These are phyloP conservation scores for Hypena proboscidalis DNA, from an alignment of 2,888 invertebrate species.

Conservation along the genomic window DNA sequence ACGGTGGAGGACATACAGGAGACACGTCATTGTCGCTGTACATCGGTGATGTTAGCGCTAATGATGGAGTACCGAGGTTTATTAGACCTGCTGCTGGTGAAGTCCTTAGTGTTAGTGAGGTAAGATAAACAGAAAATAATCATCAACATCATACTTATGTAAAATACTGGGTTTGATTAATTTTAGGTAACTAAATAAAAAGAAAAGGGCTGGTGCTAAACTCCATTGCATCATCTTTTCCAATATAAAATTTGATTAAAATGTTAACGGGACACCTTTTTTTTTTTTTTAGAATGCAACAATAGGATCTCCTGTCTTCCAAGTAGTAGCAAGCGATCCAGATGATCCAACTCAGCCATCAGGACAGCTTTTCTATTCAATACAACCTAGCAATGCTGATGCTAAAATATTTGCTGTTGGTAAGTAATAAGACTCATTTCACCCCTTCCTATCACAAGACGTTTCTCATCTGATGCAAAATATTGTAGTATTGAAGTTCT, in stretches of 20 bases:
- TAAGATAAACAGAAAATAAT: conserved; percentile 45
- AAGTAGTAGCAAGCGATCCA: conserved; percentile 91
- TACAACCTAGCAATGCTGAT: conserved; percentile 89
- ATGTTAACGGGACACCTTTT: neutral
- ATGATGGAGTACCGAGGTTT: conserved; percentile 92
- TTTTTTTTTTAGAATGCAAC: conserved; percentile 86
- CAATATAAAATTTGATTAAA: too few species aligned
- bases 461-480: neutral
- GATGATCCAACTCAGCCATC: conserved; percentile 91
- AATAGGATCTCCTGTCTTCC: conserved; percentile 89
- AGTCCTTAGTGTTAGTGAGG: conserved; percentile 89
- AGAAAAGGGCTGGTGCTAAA: too few species aligned
- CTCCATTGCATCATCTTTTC: too few species aligned
- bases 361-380: conserved; percentile 89
- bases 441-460: neutral
- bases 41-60: conserved; percentile 92
- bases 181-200: too few species aligned
- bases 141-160: too few species aligned
- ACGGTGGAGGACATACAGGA: conserved; percentile 87
- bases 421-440: conserved; percentile 37
- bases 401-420: conserved; percentile 87
- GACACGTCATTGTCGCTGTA: conserved; percentile 88
- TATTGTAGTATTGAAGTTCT: too few species aligned
- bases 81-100: conserved; percentile 89
- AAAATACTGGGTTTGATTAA: too few species aligned